These are phyloP conservation scores for Australoheros scitulus DNA, from an alignment of 2,113 vertebrate genomes.

Conservation along the genomic window DNA sequence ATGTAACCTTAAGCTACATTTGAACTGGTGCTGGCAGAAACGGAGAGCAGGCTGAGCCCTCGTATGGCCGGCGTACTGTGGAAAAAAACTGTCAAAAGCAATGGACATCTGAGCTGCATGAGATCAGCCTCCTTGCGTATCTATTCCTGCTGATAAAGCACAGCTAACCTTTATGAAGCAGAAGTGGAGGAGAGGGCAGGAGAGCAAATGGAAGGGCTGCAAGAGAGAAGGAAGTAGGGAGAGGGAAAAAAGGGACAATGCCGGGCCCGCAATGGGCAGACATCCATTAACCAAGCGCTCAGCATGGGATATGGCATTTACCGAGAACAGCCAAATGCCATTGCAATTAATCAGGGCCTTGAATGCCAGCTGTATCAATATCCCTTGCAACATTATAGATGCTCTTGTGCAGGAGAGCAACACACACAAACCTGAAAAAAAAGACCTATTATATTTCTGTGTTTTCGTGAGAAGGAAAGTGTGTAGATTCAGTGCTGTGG, in stretches of 20 bases:
- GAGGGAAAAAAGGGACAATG: slow-evolving; percentile 19
- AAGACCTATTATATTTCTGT: background rate
- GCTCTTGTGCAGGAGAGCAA: slow-evolving; percentile 9
- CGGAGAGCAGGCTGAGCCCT: slow-evolving; percentile 7
- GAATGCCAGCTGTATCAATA: slow-evolving; percentile 74
- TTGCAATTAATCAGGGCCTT: slow-evolving; percentile 73
- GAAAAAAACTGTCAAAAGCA: slow-evolving; percentile 20
- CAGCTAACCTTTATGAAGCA: slow-evolving; percentile 50
- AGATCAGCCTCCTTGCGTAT: slow-evolving; percentile 26
- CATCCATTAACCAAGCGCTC: slow-evolving; percentile 65
- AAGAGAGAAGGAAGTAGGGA: slow-evolving; percentile 12
- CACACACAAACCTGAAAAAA: slow-evolving; percentile 17
- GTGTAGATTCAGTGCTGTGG: slow-evolving; percentile 14
- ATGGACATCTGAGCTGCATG: slow-evolving; percentile 17
- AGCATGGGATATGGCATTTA: slow-evolving; percentile 75
- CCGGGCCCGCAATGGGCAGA: slow-evolving; percentile 47
- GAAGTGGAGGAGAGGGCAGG: background rate
- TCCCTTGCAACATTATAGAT: slow-evolving; percentile 25
- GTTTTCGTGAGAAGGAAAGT: slow-evolving; percentile 2
- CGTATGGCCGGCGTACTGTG: background rate
- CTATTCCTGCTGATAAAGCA: slow-evolving; percentile 55
- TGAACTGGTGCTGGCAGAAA: slow-evolving; percentile 31
- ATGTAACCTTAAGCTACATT: slow-evolving; percentile 39
- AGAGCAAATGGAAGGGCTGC: background rate
- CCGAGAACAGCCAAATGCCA: slow-evolving; percentile 75